phyloP scores from a whole-genome alignment of 2,113 vertebrate genomes.

The Engystomops pustulosus region DNA sequence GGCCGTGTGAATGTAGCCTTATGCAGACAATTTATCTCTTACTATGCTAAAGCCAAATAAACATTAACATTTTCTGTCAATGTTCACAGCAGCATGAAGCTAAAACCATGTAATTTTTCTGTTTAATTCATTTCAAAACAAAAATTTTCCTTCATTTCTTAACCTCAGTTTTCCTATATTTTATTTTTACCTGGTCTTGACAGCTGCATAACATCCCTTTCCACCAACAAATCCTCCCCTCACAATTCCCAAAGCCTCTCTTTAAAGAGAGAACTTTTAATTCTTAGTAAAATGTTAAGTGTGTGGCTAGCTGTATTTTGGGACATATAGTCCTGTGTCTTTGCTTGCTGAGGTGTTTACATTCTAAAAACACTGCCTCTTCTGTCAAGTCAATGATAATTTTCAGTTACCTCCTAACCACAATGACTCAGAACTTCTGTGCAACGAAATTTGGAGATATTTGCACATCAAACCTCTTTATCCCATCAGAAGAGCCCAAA shows the following conservation, averaged over 20 bases:
- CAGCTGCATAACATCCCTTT: constrained; percentile 34
- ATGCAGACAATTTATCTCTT: too few relatives aligned
- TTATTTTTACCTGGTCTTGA: background rate
- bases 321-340: constrained; percentile 13
- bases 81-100: too few relatives aligned
- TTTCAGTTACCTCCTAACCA: constrained; percentile 41
- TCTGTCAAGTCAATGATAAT: constrained; percentile 18
- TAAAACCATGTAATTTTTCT: background rate
- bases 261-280: constrained; percentile 30
- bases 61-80: too few relatives aligned
- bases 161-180: constrained; percentile 1
- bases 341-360: constrained; percentile 25
- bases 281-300: constrained; percentile 47
- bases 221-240: constrained; percentile 35
- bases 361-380: constrained; percentile 30
- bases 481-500: constrained; percentile 69
- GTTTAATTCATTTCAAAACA: background rate
- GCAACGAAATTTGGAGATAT: constrained; percentile 62
- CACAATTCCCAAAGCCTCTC: constrained; percentile 21
- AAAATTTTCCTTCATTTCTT: background rate
- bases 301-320: constrained; percentile 29
- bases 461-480: constrained; percentile 61
- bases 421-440: constrained; percentile 69
- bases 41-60: too few relatives aligned
- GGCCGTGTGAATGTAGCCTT: too few relatives aligned